Evolutionary conservation across 2,888 invertebrate genomes (phyloP), one percentile per base, ranked within the genome.

Genomic region (Temnothorax ravouxi): DNA sequence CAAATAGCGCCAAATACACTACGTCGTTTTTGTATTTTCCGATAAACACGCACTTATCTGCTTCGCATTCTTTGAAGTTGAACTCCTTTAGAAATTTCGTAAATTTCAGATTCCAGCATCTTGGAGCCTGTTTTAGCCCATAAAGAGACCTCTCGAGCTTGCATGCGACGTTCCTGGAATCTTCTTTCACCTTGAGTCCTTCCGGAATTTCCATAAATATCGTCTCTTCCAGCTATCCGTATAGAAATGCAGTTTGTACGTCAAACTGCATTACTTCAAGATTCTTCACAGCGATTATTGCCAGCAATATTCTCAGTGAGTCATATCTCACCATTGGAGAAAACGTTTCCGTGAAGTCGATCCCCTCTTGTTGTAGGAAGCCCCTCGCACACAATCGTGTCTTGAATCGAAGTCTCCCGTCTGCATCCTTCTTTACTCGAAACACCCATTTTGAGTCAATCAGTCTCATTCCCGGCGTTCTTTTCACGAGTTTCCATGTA

Each of bases 391-490:
- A 29, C 29, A 29, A 3, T 29, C 29, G 2, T 29, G 29, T 2
- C 29, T 29, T 29, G 29, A n/a, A 52, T 8, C 52, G 52, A 52
- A 9, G 3, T 6, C 52, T 15, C 34, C 34, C 50, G 52, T 52
- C n/a, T 8, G 52, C n/a, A 52, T 52, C 15, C 15, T 50, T 69
- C 29, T 29, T 69, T 8, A 47, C 47, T 47, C 29, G 21, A 15
- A 50, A 50, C 18, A 50, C 25, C 50, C 21, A 67, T 25, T 67
- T 67, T 0, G 50, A 50, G 18, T 50, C 50, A 5, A 50, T 50
- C 21, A 61, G 61, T 61, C 15, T 61, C 61, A 59, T 61, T 29
- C 18, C 29, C 34, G 61, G 18, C 59, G 18, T 62, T 61, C 29
- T 61, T 8, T 61, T 61, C 18, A 25, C 59, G 15, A 59, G 59